These are phyloP conservation scores for Tridacna gigas DNA, from an alignment of 2,888 invertebrate genomes.

Conservation along the genomic window DNA sequence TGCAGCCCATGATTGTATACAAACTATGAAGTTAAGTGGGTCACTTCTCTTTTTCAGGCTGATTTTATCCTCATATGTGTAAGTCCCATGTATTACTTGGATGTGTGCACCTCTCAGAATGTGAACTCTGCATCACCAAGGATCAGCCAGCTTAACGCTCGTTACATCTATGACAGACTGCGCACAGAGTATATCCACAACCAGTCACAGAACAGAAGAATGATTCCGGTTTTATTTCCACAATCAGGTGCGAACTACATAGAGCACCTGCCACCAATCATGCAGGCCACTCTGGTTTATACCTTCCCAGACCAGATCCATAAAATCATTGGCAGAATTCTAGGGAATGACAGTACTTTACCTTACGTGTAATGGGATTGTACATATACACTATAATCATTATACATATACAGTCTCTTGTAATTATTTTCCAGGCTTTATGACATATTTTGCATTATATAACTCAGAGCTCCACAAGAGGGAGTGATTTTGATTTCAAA, in stretches of 20 bases:
- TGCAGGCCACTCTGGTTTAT: constrained; percentile 47
- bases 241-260: constrained; percentile 29
- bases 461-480: too few relatives aligned
- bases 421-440: too few relatives aligned
- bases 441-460: too few relatives aligned
- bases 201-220: constrained; percentile 36
- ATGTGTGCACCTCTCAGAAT: constrained; percentile 25
- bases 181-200: constrained; percentile 48
- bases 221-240: constrained; percentile 52
- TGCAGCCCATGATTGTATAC: too few relatives aligned
- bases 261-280: constrained; percentile 43
- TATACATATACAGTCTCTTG: too few relatives aligned
- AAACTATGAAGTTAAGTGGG: too few relatives aligned
- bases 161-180: constrained; percentile 58
- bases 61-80: constrained; percentile 47
- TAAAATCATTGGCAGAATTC: constrained; percentile 29
- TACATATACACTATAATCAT: too few relatives aligned
- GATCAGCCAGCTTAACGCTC: constrained; percentile 48
- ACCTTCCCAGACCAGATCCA: constrained; percentile 26
- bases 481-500: too few relatives aligned
- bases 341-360: neutral
- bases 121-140: constrained; percentile 21
- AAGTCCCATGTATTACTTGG: constrained; percentile 47
- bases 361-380: neutral
- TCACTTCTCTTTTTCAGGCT: constrained; percentile 43